These are phyloP conservation scores for Benthosema pterotum DNA, from an alignment of 2,797 vertebrate species.

Conservation along the genomic window DNA sequence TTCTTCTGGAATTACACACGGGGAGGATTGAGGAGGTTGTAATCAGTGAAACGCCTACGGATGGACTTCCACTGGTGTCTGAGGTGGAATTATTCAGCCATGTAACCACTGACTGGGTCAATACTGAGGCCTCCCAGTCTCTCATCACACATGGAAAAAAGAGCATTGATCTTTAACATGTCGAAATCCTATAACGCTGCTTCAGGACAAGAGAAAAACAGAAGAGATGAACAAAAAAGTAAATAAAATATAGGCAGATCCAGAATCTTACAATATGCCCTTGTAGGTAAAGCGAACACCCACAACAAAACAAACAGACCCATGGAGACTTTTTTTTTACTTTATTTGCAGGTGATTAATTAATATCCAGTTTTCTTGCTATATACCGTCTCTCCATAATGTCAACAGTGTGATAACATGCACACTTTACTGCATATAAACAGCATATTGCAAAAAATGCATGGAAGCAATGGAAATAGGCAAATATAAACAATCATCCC, in stretches of 20 bases:
- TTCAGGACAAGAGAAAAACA: background rate
- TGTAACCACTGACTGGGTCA: constrained; percentile 25
- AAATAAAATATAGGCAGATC: background rate
- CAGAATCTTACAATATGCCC: no score
- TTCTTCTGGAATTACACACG: background rate
- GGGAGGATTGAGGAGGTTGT: background rate
- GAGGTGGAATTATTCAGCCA: constrained; percentile 21
- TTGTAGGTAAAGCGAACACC: no score
- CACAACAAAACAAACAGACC: no score
- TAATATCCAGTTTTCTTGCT: no score
- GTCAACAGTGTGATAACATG: no score
- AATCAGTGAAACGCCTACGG: background rate
- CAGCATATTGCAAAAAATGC: no score
- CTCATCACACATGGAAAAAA: constrained; percentile 27
- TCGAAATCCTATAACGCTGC: background rate
- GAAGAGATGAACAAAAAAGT: background rate
- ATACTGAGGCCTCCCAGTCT: constrained; percentile 40
- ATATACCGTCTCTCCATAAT: no score
- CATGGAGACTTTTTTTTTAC: no score
- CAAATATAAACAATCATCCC: no score
- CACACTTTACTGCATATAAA: no score
- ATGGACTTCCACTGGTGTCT: background rate
- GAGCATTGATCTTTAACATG: constrained; percentile 35
- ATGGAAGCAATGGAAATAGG: no score
- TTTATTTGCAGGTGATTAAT: no score